phyloP scores from a whole-genome alignment of 1,140 invertebrate species.

The Lepidurus packardi region DNA sequence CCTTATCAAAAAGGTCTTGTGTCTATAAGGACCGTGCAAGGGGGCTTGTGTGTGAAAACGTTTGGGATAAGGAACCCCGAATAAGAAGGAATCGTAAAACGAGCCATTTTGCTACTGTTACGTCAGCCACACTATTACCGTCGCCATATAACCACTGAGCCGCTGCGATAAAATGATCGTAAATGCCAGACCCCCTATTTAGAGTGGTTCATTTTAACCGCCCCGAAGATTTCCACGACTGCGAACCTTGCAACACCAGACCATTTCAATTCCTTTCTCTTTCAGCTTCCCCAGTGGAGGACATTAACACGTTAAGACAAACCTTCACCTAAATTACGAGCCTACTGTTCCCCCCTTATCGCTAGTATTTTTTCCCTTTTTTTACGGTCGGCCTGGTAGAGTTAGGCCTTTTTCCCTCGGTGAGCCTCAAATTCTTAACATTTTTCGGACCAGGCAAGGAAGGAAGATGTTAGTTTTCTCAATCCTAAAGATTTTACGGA shows the following conservation, averaged over 20 bases:
- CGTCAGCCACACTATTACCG: slow-evolving; percentile 13
- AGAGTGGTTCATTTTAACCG: not conserved
- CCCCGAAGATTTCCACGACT: slow-evolving; percentile 9
- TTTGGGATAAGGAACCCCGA: not conserved
- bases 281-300: not conserved
- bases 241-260: not conserved
- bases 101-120: slow-evolving; percentile 13
- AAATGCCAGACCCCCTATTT: slow-evolving; percentile 19
- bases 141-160: slow-evolving; percentile 13
- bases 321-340: too few species aligned
- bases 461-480: too few species aligned
- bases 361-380: too few species aligned
- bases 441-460: too few species aligned
- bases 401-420: too few species aligned
- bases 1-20: not conserved
- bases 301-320: too few species aligned
- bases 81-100: slow-evolving; percentile 1
- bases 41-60: not conserved
- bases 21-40: not conserved
- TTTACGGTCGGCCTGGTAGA: too few species aligned
- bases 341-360: too few species aligned
- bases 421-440: too few species aligned
- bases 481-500: too few species aligned
- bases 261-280: not conserved
- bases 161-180: slow-evolving; percentile 21